A percentile compares a stretch with the other conserved stretches of the same genome.
phyloP scores from a whole-genome alignment of 2,888 invertebrate genomes.

The Hirtodrosophila alboralis region DNA sequence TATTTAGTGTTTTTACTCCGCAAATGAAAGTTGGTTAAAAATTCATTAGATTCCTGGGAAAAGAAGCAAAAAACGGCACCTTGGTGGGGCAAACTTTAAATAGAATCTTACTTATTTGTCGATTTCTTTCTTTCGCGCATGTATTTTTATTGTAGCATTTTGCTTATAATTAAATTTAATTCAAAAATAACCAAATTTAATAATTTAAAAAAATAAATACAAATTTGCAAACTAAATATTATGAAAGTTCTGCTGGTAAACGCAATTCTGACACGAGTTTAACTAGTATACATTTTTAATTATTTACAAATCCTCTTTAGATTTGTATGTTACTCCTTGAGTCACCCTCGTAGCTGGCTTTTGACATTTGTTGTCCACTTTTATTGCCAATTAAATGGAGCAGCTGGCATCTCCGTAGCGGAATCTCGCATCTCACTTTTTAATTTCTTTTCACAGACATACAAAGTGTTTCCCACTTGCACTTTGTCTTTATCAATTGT shows the following conservation, averaged over 20 bases:
- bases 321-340: neutral
- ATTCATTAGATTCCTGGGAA: conserved; percentile 6
- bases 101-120: neutral
- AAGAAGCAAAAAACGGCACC: neutral
- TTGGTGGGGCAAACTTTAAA: neutral
- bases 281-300: too few species aligned
- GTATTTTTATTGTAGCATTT: neutral
- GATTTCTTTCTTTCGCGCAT: neutral
- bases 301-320: too few species aligned
- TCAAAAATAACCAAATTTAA: neutral
- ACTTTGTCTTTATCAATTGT: conserved; percentile 14
- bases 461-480: conserved; percentile 5
- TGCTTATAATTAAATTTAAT: neutral
- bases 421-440: conserved; percentile 14
- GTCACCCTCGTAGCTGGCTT: conserved; percentile 11
- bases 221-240: too few species aligned
- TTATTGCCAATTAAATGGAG: conserved; percentile 75
- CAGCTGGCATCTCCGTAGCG: conserved; percentile 38
- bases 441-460: conserved; percentile 40
- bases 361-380: conserved; percentile 62
- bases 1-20: neutral
- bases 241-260: too few species aligned
- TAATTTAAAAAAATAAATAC: too few species aligned
- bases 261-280: too few species aligned
- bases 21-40: conserved; percentile 10